Conservation (phyloP, 2,113 vertebrate species). For the Laterallus jamaicensis region DNA sequence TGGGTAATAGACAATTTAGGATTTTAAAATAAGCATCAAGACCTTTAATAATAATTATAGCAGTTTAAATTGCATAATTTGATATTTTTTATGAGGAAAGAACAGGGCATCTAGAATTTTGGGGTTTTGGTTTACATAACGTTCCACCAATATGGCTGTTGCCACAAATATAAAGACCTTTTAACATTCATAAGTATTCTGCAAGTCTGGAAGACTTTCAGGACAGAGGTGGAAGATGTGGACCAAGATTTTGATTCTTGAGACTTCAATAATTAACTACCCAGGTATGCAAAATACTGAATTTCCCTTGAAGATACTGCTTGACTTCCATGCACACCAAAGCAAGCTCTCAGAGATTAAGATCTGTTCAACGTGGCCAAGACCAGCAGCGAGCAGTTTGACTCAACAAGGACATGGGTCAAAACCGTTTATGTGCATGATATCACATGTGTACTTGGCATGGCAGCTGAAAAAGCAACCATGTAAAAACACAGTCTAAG, state of each 20-base stretch:
- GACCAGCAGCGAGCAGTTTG: background rate
- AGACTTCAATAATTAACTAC: background rate
- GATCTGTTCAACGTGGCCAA: too few species aligned
- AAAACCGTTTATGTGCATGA: background rate
- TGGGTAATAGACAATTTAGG: background rate
- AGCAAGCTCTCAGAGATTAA: background rate
- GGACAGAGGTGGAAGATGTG: background rate
- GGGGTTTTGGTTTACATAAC: background rate
- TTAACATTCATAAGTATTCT: background rate
- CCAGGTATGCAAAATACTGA: background rate
- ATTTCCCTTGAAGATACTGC: background rate
- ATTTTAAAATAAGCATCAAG: background rate
- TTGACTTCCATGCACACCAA: background rate
- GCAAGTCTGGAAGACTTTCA: background rate
- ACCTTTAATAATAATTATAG: background rate
- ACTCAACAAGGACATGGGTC: fast-evolving
- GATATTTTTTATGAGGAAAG: background rate
- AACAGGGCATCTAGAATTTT: background rate
- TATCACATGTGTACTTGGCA: fast-evolving
- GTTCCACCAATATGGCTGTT: background rate
- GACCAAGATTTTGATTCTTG: background rate
- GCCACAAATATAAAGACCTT: background rate
- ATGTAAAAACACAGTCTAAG: background rate
- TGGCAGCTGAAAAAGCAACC: background rate
- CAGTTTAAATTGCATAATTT: background rate